phyloP scores from a whole-genome alignment of 2,797 vertebrate species.

The Pygocentrus nattereri region DNA sequence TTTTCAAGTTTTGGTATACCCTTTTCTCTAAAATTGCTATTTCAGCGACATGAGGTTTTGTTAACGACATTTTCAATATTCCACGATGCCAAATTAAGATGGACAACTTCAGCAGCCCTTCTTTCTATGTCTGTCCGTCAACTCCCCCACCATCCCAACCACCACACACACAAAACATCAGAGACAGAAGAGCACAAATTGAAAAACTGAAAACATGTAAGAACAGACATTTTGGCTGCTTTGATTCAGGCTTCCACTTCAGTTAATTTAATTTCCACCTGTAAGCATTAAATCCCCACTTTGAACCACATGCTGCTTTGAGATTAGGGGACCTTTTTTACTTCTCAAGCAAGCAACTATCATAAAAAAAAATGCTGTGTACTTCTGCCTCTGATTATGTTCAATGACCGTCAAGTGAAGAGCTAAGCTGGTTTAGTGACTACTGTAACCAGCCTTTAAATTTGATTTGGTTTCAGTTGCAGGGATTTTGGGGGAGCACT shows the following conservation, averaged over 20 bases:
- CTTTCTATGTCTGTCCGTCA: neutral
- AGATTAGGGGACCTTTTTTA: constrained; percentile 67
- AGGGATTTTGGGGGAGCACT: constrained; percentile 33
- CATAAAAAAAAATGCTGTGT: constrained; percentile 70
- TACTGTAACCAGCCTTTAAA: constrained; percentile 55
- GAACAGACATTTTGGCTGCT: constrained; percentile 52
- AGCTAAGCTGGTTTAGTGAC: constrained; percentile 62
- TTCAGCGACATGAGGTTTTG: neutral
- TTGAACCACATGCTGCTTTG: constrained; percentile 70
- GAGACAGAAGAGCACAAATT: constrained; percentile 12
- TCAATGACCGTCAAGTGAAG: constrained; percentile 63
- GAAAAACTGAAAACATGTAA: constrained; percentile 36
- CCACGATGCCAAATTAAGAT: constrained; percentile 2
- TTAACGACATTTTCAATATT: neutral
- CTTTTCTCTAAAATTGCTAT: neutral
- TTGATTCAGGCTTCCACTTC: constrained; percentile 64
- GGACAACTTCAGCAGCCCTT: neutral
- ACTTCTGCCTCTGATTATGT: constrained; percentile 68
- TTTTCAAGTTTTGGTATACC: neutral
- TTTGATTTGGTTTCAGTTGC: constrained; percentile 51
- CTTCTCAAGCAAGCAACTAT: constrained; percentile 67
- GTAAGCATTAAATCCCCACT: constrained; percentile 69
- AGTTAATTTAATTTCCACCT: constrained; percentile 70
- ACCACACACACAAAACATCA: constrained; percentile 19
- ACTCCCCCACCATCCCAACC: neutral